Percentiles rank a stretch among this genome's conserved stretches.
Conservation (phyloP, 2,888 invertebrate genomes). For the Torymus aiolomorphi region DNA sequence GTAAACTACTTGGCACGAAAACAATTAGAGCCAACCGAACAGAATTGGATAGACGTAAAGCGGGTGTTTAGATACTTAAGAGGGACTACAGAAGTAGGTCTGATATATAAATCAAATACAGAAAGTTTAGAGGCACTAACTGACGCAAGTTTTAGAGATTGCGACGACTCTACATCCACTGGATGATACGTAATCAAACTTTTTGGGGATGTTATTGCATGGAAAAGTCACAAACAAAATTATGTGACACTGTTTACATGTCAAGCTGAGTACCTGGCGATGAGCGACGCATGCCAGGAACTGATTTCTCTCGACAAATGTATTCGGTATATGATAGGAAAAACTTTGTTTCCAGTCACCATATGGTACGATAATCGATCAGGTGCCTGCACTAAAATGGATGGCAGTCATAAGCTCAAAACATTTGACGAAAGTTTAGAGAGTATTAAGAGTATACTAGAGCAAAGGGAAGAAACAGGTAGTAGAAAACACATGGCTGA, state of each 20-base stretch:
- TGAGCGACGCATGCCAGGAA: constrained; percentile 50
- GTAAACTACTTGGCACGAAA: constrained; percentile 43
- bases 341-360: constrained; percentile 39
- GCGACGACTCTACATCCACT: no score
- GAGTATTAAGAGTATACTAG: neutral
- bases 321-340: constrained; percentile 46
- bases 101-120: constrained; percentile 37
- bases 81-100: constrained; percentile 45
- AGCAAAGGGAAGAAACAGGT: neutral
- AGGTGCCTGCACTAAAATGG: constrained; percentile 10
- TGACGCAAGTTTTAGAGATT: constrained; percentile 61
- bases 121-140: constrained; percentile 56
- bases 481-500: neutral
- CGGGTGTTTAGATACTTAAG: constrained; percentile 51
- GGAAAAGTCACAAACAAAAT: no score
- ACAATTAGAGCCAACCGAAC: constrained; percentile 53
- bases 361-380: constrained; percentile 46
- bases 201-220: no score
- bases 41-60: constrained; percentile 56
- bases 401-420: constrained; percentile 56
- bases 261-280: constrained; percentile 51
- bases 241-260: constrained; percentile 58
- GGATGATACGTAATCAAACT: no score
- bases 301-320: constrained; percentile 58
- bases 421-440: constrained; percentile 54